Conservation (phyloP, 2,888 invertebrate genomes). For the Ametastegia equiseti region DNA sequence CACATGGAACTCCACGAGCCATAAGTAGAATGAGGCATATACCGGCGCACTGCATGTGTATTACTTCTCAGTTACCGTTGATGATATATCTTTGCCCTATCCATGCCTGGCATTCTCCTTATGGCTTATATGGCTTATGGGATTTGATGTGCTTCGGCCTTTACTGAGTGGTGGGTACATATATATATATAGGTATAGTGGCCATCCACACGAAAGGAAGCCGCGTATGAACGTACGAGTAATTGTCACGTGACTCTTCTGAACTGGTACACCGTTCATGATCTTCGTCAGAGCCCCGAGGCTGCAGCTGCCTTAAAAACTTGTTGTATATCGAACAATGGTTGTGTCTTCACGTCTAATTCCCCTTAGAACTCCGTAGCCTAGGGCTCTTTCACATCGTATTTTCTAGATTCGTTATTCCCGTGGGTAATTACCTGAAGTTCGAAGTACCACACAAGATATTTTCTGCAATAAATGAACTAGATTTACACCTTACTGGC, state of each 20-base stretch:
- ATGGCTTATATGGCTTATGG: too few species aligned
- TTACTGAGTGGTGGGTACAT: too few species aligned
- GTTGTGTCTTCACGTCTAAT: too few species aligned
- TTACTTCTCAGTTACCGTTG: too few species aligned
- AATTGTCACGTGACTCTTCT: not conserved
- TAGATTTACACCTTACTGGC: not conserved
- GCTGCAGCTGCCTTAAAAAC: not conserved
- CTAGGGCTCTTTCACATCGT: not conserved
- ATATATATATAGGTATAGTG: not conserved
- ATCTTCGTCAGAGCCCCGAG: not conserved
- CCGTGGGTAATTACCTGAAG: not conserved
- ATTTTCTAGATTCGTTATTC: not conserved
- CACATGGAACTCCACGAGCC: too few species aligned
- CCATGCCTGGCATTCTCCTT: too few species aligned
- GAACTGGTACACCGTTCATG: not conserved
- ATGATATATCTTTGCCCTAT: too few species aligned
- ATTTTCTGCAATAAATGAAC: not conserved
- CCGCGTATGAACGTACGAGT: not conserved
- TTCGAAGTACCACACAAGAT: not conserved
- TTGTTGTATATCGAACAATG: conserved; percentile 22
- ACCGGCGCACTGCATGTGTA: too few species aligned
- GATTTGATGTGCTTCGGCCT: too few species aligned
- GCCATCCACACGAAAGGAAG: not conserved
- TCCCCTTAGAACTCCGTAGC: not conserved
- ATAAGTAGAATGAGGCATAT: too few species aligned